phyloP scores from a whole-genome alignment of 2,888 invertebrate genomes.

The Ectropis crepuscularia region DNA sequence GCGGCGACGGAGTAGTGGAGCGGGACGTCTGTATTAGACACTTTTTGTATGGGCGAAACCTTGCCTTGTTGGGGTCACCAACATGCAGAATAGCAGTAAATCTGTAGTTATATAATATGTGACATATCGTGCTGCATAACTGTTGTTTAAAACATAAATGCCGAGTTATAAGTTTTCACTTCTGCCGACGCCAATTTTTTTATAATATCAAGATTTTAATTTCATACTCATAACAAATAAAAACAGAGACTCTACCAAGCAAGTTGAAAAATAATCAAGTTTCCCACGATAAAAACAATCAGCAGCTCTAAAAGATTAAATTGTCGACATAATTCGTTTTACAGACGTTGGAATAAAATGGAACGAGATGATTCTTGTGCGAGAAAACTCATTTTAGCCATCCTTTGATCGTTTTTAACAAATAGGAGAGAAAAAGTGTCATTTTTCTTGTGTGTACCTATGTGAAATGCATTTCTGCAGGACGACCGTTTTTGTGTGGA shows the following conservation, averaged over 20 bases:
- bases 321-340: conserved; percentile 55
- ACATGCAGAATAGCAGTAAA: too few species aligned
- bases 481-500: neutral
- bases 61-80: too few species aligned
- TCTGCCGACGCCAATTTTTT: too few species aligned
- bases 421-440: conserved; percentile 43
- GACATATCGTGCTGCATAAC: too few species aligned
- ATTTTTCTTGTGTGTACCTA: conserved; percentile 30
- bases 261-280: conserved; percentile 40
- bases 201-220: too few species aligned
- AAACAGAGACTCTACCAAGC: conserved; percentile 30
- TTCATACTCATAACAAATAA: conserved; percentile 1
- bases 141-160: too few species aligned
- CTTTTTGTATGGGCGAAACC: too few species aligned
- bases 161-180: too few species aligned
- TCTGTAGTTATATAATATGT: too few species aligned
- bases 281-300: conserved; percentile 47
- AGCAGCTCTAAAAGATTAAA: conserved; percentile 56
- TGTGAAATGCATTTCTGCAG: conserved; percentile 16
- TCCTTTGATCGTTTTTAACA: conserved; percentile 58
- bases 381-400: conserved; percentile 58
- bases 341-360: conserved; percentile 47
- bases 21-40: too few species aligned
- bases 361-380: conserved; percentile 41
- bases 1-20: too few species aligned